Percentiles rank a stretch among this genome's conserved stretches.
These are phyloP conservation scores for Globodera rostochiensis DNA, from an alignment of 1,140 invertebrate species.

Conservation along the genomic window DNA sequence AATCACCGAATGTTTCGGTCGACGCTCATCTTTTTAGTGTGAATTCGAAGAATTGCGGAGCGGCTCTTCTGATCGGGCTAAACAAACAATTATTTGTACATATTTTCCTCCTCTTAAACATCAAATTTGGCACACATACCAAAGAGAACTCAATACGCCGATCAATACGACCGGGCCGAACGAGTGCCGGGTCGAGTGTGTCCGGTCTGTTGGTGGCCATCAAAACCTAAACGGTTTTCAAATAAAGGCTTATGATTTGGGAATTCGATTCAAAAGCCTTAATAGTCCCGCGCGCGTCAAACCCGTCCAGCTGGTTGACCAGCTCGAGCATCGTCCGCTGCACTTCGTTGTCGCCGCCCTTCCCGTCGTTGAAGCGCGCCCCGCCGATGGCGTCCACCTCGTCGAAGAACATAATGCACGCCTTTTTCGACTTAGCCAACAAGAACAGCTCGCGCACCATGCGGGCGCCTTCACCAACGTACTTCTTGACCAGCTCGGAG, in stretches of 20 bases:
- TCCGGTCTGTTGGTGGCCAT: constrained; percentile 99
- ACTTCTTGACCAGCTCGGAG: constrained; percentile 92
- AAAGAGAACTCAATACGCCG: constrained; percentile 93
- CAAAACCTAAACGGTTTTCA: constrained; percentile 72
- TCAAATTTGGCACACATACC: constrained; percentile 70
- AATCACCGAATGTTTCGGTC: constrained; percentile 85
- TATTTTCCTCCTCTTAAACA: constrained; percentile 74
- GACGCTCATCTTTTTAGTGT: constrained; percentile 97
- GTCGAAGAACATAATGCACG: constrained; percentile 99
- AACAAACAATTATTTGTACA: constrained; percentile 39
- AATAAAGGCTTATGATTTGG: too few species aligned
- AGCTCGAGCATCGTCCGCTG: constrained; percentile 99
- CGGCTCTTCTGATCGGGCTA: constrained; percentile 73
- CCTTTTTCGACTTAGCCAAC: constrained; percentile 98
- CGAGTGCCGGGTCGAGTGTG: constrained; percentile 94
- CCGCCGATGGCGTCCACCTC: constrained; percentile 99
- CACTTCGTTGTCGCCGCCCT: constrained; percentile 96
- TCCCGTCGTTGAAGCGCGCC: constrained; percentile 95
- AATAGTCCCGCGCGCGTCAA: constrained; percentile 98
- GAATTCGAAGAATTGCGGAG: constrained; percentile 97
- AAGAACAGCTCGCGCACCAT: constrained; percentile 99
- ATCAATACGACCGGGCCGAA: constrained; percentile 94
- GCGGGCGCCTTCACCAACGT: constrained; percentile 95
- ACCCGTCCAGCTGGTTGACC: constrained; percentile 96
- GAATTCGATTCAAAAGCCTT: constrained; percentile 69